Conservation (phyloP, 2,113 vertebrate species). For the Neotoma lepida region DNA sequence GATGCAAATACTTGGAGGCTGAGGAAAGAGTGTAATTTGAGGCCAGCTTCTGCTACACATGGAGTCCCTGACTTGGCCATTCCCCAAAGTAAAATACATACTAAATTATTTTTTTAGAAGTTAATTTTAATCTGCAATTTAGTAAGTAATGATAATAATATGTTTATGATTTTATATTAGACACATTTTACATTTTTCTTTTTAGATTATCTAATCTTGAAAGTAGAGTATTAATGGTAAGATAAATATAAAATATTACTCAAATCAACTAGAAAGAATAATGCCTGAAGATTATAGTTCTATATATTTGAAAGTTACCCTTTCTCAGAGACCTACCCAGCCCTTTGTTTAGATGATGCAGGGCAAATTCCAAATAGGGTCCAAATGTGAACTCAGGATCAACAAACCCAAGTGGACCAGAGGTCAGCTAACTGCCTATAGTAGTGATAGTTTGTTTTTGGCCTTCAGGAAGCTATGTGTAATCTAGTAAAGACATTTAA, state of each 20-base stretch:
- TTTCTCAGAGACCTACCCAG: constrained; percentile 4
- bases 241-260: constrained; percentile 47
- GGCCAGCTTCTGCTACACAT: neutral
- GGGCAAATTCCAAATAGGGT: constrained; percentile 51
- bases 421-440: constrained; percentile 46
- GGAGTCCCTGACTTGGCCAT: neutral
- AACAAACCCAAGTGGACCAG: constrained; percentile 43
- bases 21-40: neutral
- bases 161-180: constrained; percentile 24
- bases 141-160: neutral
- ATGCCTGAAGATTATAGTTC: constrained; percentile 2
- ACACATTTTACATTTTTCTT: constrained; percentile 46
- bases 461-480: neutral
- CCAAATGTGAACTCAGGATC: constrained; percentile 31
- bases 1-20: neutral
- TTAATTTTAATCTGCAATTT: constrained; percentile 28
- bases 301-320: neutral
- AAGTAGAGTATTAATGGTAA: constrained; percentile 10
- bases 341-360: neutral
- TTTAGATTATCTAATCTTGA: constrained; percentile 43
- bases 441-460: constrained; percentile 42
- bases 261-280: neutral
- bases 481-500: neutral
- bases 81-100: neutral
- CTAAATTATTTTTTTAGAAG: neutral